Conservation (phyloP, 2,797 vertebrate genomes). For the Enteromius thamalakanensis region DNA sequence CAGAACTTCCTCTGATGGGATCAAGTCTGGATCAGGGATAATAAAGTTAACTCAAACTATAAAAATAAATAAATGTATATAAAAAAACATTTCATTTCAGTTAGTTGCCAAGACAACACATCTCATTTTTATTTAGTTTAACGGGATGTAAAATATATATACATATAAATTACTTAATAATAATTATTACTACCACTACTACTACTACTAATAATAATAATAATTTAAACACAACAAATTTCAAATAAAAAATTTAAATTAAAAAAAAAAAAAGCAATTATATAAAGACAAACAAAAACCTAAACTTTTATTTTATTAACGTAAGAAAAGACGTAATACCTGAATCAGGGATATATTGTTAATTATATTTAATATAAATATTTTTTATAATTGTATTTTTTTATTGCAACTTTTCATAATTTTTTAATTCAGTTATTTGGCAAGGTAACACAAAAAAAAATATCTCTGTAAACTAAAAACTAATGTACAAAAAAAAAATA, state of each 20-base stretch:
- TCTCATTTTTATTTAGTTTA: neutral
- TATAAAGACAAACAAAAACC: too few relatives aligned
- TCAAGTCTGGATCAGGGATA: neutral
- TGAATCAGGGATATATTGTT: neutral
- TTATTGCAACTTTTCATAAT: too few relatives aligned
- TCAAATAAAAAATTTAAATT: neutral
- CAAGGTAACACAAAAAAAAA: neutral
- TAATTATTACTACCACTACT: neutral
- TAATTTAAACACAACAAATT: neutral
- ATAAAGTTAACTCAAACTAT: neutral
- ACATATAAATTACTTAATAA: neutral
- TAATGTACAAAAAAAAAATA: neutral
- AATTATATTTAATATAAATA: neutral
- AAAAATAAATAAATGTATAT: neutral
- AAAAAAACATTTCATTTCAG: neutral
- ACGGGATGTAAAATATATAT: neutral
- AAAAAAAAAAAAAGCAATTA: too few relatives aligned
- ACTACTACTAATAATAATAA: neutral
- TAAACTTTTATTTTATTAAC: too few relatives aligned
- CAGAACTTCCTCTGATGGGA: neutral
- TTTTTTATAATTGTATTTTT: too few relatives aligned
- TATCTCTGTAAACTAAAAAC: neutral
- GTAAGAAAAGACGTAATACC: too few relatives aligned
- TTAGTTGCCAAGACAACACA: neutral
- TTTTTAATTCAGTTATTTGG: too few relatives aligned